Conservation (phyloP, 2,888 invertebrate species). For the Plebejus melissa region DNA sequence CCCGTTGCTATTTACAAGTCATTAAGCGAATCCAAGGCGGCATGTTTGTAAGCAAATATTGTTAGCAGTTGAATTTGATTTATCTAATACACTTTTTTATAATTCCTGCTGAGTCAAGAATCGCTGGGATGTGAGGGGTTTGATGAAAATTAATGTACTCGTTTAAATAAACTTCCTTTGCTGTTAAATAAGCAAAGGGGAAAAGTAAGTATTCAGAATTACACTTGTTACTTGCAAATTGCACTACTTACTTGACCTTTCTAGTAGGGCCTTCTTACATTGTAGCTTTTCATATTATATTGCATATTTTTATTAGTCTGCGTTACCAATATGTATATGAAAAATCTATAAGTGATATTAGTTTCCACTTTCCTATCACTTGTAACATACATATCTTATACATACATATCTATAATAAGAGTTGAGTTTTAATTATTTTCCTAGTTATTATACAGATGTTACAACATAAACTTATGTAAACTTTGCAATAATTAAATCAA, state of each 20-base stretch:
- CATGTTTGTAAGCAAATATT: conserved; percentile 45
- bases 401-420: too few species aligned
- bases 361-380: too few species aligned
- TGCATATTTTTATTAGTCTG: not conserved
- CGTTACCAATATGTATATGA: too few species aligned
- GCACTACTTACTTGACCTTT: not conserved
- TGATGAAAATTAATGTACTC: conserved; percentile 17
- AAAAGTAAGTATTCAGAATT: not conserved
- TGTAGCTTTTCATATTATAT: not conserved
- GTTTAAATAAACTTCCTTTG: not conserved
- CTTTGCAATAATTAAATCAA: not conserved
- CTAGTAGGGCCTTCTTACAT: not conserved
- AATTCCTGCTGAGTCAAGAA: conserved; percentile 22
- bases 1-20: conserved; percentile 45
- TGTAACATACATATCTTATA: too few species aligned
- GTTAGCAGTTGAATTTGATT: conserved; percentile 40
- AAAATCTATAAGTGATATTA: too few species aligned
- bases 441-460: too few species aligned
- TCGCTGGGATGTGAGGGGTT: conserved; percentile 11
- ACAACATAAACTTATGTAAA: not conserved
- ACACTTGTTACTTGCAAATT: not conserved
- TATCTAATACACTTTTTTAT: conserved; percentile 35
- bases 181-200: not conserved
- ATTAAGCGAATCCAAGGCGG: conserved; percentile 41
- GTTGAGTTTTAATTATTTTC: too few species aligned